A percentile compares a stretch with the other conserved stretches of the same genome.
Conservation (phyloP, 2,113 vertebrate species). For the Electrona antarctica region DNA sequence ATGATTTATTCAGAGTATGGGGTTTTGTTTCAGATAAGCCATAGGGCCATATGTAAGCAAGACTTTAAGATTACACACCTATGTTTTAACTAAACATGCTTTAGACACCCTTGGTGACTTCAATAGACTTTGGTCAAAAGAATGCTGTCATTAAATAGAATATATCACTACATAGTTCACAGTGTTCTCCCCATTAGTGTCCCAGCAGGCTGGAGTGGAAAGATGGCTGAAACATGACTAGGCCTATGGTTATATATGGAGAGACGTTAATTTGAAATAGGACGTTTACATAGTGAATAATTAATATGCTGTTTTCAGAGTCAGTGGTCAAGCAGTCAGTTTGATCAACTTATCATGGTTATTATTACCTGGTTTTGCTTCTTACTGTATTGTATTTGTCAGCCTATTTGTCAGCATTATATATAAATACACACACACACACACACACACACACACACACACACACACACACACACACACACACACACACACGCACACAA, state of each 20-base stretch:
- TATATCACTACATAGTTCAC: neutral
- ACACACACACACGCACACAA: neutral
- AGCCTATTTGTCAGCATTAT: too few relatives aligned
- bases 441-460: conserved; percentile 9
- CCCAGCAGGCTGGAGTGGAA: neutral
- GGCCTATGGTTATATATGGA: neutral
- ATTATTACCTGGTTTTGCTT: too few relatives aligned
- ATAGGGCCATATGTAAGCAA: conserved; percentile 69
- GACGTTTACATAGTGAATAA: conserved; percentile 27
- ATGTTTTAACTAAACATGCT: conserved; percentile 60
- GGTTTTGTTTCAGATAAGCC: conserved; percentile 59
- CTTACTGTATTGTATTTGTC: too few relatives aligned
- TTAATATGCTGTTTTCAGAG: conserved; percentile 22
- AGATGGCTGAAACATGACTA: neutral
- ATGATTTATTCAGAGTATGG: conserved; percentile 71
- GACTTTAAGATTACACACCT: conserved; percentile 45
- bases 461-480: conserved; percentile 9
- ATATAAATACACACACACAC: neutral
- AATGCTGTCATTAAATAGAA: neutral
- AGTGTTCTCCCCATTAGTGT: neutral
- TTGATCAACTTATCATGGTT: too few relatives aligned
- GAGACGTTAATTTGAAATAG: conserved; percentile 8
- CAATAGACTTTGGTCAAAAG: neutral
- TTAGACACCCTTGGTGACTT: conserved; percentile 31
- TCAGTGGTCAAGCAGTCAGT: conserved; percentile 17